Evolutionary conservation across 2,113 vertebrate species (phyloP).

Genomic region (Chrysochloris asiatica): DNA sequence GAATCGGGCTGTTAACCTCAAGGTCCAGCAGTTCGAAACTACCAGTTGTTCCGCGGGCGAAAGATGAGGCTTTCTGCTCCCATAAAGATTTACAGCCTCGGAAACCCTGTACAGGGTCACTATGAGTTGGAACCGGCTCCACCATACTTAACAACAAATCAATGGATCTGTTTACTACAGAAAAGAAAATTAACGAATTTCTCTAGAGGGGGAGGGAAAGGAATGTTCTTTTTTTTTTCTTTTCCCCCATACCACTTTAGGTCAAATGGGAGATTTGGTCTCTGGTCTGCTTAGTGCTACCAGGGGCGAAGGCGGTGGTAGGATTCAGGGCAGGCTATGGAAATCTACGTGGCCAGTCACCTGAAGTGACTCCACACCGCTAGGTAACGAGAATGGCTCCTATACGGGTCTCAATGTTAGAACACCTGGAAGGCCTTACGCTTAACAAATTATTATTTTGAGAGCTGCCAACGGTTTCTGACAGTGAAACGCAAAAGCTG

Average conservation of each 20-base stretch:
- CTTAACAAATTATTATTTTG: not conserved
- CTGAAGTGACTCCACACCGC: not conserved
- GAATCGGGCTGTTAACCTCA: too few relatives aligned
- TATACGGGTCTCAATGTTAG: not conserved
- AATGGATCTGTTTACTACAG: constrained; percentile 15
- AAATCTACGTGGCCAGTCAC: not conserved
- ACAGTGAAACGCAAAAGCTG: not conserved
- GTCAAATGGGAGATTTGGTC: not conserved
- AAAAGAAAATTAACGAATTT: constrained; percentile 4
- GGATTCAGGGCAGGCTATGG: not conserved
- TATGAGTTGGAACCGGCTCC: too few relatives aligned
- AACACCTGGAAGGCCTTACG: not conserved
- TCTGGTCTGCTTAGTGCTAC: not conserved
- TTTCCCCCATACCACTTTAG: not conserved
- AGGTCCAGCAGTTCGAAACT: too few relatives aligned
- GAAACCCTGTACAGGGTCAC: too few relatives aligned
- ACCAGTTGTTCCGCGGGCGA: too few relatives aligned
- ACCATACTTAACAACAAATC: too few relatives aligned
- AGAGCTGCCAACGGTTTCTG: not conserved
- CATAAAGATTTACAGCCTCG: too few relatives aligned
- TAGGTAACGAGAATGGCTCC: not conserved
- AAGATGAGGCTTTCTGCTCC: too few relatives aligned
- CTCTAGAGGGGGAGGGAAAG: not conserved
- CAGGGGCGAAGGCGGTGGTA: not conserved
- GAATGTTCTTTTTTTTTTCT: not conserved